These are phyloP conservation scores for Rhodeus uyekii DNA, from an alignment of 2,797 vertebrate genomes.

Conservation along the genomic window DNA sequence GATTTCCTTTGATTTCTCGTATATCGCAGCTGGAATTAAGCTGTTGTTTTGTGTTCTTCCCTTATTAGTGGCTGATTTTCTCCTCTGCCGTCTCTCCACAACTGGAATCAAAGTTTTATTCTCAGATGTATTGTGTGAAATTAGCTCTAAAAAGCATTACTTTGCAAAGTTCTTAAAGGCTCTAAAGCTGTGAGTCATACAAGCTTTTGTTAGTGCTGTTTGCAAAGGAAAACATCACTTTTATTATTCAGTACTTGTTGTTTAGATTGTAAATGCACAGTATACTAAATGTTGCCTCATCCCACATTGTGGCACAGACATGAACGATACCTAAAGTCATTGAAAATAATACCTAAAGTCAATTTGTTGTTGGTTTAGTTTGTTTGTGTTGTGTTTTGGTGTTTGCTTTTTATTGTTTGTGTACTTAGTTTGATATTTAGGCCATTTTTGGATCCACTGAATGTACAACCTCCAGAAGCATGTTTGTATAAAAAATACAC, in stretches of 20 bases:
- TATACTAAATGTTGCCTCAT: not conserved
- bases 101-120: constrained; percentile 22
- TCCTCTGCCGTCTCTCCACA: not conserved
- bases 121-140: not conserved
- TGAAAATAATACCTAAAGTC: not conserved
- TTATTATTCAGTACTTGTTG: not conserved
- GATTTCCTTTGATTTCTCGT: not conserved
- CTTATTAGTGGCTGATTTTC: not conserved
- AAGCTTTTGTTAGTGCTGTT: not conserved
- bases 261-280: not conserved
- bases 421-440: not conserved
- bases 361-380: not conserved
- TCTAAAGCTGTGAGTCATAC: not conserved
- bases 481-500: not conserved
- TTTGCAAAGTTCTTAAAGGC: not conserved
- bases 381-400: no score
- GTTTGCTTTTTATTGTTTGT: not conserved
- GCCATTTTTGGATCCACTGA: not conserved
- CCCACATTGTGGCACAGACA: not conserved
- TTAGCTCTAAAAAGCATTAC: not conserved
- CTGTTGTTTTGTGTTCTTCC: constrained; percentile 1
- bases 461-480: not conserved
- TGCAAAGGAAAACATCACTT: not conserved
- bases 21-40: not conserved
- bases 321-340: not conserved